Evolutionary conservation across 2,888 invertebrate genomes (phyloP).

Genomic region (Perdita meconis): DNA sequence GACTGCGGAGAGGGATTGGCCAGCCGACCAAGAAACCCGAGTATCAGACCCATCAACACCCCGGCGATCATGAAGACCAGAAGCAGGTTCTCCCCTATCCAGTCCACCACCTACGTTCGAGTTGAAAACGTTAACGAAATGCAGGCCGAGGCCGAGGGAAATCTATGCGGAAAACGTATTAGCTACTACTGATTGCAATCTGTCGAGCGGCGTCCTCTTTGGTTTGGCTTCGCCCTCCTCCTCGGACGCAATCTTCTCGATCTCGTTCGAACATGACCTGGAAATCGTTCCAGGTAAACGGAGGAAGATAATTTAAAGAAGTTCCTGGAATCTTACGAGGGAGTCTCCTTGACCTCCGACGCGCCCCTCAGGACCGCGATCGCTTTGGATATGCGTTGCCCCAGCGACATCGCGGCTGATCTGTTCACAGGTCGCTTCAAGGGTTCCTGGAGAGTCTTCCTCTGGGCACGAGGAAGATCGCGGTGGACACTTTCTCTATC

Average conservation of each 20-base stretch:
- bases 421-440: conserved; percentile 33
- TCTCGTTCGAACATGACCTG: conserved; percentile 71
- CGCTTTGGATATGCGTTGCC: conserved; percentile 73
- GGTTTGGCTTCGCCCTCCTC: conserved; percentile 62
- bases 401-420: conserved; percentile 70
- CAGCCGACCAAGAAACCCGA: conserved; percentile 86
- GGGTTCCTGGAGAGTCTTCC: conserved; percentile 32
- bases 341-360: conserved; percentile 66
- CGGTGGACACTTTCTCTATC: conserved; percentile 34
- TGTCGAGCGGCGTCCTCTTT: conserved; percentile 67
- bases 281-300: conserved; percentile 46
- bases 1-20: conserved; percentile 84
- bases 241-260: conserved; percentile 77
- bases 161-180: background rate
- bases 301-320: background rate
- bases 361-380: conserved; percentile 72
- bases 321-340: conserved; percentile 63
- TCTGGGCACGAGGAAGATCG: conserved; percentile 52
- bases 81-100: conserved; percentile 86
- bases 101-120: conserved; percentile 77
- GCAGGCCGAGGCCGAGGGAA: too few species aligned
- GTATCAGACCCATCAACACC: conserved; percentile 86
- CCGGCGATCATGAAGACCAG: conserved; percentile 86
- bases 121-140: conserved; percentile 5
- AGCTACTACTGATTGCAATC: conserved; percentile 67